These are phyloP conservation scores for Rhyacichthys aspro DNA, from an alignment of 2,797 vertebrate genomes.

Conservation along the genomic window DNA sequence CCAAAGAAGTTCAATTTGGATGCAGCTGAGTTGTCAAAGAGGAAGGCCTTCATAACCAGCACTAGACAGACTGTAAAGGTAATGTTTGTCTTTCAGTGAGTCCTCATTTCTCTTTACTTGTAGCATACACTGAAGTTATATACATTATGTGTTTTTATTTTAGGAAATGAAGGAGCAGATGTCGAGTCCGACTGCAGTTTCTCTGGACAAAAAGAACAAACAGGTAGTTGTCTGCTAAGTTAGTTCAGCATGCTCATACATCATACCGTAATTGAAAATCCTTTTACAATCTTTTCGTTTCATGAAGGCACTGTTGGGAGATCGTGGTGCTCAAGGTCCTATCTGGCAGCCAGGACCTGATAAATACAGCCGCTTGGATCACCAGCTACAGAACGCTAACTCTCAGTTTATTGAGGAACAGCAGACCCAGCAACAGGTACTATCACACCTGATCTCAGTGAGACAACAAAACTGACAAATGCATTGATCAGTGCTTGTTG, in stretches of 20 bases:
- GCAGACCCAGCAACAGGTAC: constrained; percentile 94
- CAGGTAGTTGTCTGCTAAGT: constrained; percentile 77
- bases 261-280: background rate
- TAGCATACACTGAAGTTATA: background rate
- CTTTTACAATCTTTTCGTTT: background rate
- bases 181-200: constrained; percentile 84
- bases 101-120: background rate
- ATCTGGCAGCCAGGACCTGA: constrained; percentile 82
- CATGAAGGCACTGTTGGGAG: constrained; percentile 83
- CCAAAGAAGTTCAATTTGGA: constrained; percentile 98
- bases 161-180: constrained; percentile 99
- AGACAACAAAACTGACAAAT: background rate
- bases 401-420: constrained; percentile 95
- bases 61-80: constrained; percentile 93
- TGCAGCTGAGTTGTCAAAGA: constrained; percentile 86
- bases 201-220: constrained; percentile 86
- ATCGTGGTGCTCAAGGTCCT: constrained; percentile 78
- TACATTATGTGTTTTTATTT: constrained; percentile 14
- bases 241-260: background rate
- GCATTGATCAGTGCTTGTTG: background rate
- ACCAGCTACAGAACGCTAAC: constrained; percentile 88
- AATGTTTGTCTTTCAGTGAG: constrained; percentile 17
- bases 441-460: background rate
- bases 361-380: constrained; percentile 87
- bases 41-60: constrained; percentile 93